These are phyloP conservation scores for Petrophora chlorosata DNA, from an alignment of 2,888 invertebrate species.

Conservation along the genomic window DNA sequence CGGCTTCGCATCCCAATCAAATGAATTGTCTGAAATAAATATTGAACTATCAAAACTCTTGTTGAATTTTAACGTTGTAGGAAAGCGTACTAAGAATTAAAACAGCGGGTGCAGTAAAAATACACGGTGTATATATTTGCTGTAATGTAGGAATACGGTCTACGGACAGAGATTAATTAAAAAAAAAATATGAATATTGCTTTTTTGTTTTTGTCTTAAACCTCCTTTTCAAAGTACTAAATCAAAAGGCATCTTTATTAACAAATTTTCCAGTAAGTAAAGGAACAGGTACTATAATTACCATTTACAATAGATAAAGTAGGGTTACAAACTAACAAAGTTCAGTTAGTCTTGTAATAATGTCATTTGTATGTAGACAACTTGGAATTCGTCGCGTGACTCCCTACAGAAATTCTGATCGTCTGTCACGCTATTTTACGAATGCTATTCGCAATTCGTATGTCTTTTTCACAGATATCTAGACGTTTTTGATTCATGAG, in stretches of 20 bases:
- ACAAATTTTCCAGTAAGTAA: neutral
- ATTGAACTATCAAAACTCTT: too few relatives aligned
- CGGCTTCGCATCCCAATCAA: too few relatives aligned
- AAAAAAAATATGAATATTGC: too few relatives aligned
- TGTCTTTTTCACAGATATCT: slow-evolving; percentile 28
- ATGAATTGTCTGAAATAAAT: too few relatives aligned
- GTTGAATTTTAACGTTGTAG: too few relatives aligned
- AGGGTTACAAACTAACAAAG: slow-evolving; percentile 23
- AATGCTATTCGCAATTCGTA: slow-evolving; percentile 27
- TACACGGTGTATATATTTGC: too few relatives aligned
- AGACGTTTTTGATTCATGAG: slow-evolving; percentile 14
- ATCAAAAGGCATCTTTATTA: neutral
- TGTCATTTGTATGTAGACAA: slow-evolving; percentile 62
- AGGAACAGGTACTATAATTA: neutral
- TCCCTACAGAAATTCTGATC: slow-evolving; percentile 64
- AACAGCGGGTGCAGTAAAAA: too few relatives aligned
- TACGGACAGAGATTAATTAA: too few relatives aligned
- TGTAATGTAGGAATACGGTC: too few relatives aligned
- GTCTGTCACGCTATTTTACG: slow-evolving; percentile 51
- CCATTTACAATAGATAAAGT: neutral
- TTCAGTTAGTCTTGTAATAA: slow-evolving; percentile 47
- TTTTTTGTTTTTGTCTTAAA: too few relatives aligned
- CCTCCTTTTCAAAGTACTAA: too few relatives aligned
- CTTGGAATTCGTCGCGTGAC: slow-evolving; percentile 68
- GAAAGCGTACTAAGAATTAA: too few relatives aligned